Conservation (phyloP, 92 coral and sea anemone species). For the Chrysogorgia sp. region DNA sequence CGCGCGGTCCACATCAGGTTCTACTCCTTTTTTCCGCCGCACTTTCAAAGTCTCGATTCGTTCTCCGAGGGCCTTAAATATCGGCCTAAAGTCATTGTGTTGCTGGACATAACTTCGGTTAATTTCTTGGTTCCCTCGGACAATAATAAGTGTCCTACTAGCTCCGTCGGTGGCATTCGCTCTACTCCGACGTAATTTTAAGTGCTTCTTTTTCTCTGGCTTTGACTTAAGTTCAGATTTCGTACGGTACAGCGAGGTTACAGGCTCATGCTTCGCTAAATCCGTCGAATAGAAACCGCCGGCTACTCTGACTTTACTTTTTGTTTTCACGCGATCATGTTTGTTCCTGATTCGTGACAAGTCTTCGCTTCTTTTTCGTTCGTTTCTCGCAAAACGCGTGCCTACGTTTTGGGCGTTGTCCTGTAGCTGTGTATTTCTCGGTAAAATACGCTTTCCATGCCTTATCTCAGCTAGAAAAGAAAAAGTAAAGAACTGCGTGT, state of each 20-base stretch:
- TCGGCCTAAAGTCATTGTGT: slow-evolving; percentile 19
- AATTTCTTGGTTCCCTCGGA: slow-evolving; percentile 19
- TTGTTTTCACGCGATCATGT: neutral
- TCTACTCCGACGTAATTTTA: neutral
- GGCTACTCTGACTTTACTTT: neutral
- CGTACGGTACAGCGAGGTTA: neutral
- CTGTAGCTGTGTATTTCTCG: neutral
- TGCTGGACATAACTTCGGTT: slow-evolving; percentile 4
- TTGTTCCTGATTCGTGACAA: neutral
- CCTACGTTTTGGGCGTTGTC: neutral
- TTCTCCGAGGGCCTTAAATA: slow-evolving; percentile 10
- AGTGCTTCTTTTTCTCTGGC: neutral
- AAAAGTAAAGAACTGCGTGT: too few species aligned
- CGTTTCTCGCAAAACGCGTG: neutral
- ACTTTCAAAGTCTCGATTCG: slow-evolving; percentile 18
- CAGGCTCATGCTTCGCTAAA: neutral
- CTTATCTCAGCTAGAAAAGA: slow-evolving; percentile 11
- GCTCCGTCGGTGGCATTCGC: neutral
- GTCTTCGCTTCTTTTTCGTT: neutral
- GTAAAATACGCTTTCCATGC: neutral
- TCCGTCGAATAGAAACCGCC: neutral
- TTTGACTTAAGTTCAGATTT: neutral
- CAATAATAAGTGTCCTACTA: slow-evolving; percentile 26
- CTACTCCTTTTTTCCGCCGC: neutral
- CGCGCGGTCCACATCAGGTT: neutral